Conservation (phyloP, 1,140 invertebrate species). For the Aphaenogaster rudis region DNA sequence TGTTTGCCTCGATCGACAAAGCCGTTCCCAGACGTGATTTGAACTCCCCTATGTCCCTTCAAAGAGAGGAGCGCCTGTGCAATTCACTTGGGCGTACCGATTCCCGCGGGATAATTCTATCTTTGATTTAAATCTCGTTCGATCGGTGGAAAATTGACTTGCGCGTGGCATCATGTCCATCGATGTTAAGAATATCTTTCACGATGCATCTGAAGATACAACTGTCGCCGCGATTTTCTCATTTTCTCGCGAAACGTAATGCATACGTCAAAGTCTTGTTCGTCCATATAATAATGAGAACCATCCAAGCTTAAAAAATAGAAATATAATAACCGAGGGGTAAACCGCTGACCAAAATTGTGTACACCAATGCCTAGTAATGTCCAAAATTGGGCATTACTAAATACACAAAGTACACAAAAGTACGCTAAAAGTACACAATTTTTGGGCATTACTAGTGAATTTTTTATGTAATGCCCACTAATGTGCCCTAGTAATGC, state of each 20-base stretch:
- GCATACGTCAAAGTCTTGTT: background rate
- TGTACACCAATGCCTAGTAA: no score
- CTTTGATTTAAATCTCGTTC: conserved; percentile 68
- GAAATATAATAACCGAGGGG: background rate
- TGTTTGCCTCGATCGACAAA: conserved; percentile 43
- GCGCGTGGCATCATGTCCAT: background rate
- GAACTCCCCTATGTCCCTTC: conserved; percentile 31
- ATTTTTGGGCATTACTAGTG: no score
- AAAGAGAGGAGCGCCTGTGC: background rate
- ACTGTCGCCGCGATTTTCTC: conserved; percentile 39
- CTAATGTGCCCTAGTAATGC: no score
- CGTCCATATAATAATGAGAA: background rate
- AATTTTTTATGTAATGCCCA: no score
- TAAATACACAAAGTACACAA: no score
- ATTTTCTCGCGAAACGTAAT: conserved; percentile 72
- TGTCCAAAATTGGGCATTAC: no score
- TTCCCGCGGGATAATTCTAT: background rate
- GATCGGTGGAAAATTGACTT: conserved; percentile 52
- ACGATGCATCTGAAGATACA: background rate
- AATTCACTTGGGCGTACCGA: background rate
- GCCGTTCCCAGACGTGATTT: conserved; percentile 39
- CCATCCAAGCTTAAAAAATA: background rate
- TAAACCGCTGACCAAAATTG: no score
- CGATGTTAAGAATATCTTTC: background rate
- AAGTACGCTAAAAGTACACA: no score